A percentile compares a stretch with the other conserved stretches of the same genome.
These are phyloP conservation scores for Corythoichthys intestinalis DNA, from an alignment of 2,113 vertebrate species.

Conservation along the genomic window DNA sequence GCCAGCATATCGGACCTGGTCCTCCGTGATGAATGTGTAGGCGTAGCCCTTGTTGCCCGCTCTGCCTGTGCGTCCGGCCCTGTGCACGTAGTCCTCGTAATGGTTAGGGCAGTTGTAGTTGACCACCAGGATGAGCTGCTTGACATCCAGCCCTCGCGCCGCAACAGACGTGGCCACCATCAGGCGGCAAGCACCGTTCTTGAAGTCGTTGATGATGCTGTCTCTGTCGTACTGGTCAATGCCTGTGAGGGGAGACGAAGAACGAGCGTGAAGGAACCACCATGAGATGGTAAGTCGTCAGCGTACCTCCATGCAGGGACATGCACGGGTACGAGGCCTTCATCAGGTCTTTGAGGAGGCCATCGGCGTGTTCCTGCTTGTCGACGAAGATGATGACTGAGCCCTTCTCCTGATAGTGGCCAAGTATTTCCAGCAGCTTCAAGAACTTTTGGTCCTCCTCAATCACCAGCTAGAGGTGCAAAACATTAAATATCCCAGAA, in stretches of 20 bases:
- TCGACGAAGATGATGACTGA: conserved; percentile 97
- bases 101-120: conserved; percentile 98
- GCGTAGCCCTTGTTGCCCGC: conserved; percentile 97
- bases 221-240: conserved; percentile 98
- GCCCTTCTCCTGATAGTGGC: conserved; percentile 96
- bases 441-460: conserved; percentile 97
- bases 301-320: conserved; percentile 94
- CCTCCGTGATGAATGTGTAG: conserved; percentile 96
- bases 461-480: conserved; percentile 83
- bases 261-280: not conserved
- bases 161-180: conserved; percentile 97
- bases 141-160: conserved; percentile 93
- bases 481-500: not conserved
- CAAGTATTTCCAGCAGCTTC: conserved; percentile 93
- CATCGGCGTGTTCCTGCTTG: conserved; percentile 96
- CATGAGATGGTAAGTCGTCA: not conserved
- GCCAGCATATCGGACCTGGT: conserved; percentile 90
- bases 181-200: conserved; percentile 91
- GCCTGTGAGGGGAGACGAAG: conserved; percentile 61
- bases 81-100: conserved; percentile 97
- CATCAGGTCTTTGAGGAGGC: conserved; percentile 93
- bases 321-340: conserved; percentile 97
- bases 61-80: conserved; percentile 90
- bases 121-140: conserved; percentile 92
- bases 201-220: conserved; percentile 98